These are phyloP conservation scores for Caprella mutica DNA, from an alignment of 2,888 invertebrate genomes.

Conservation along the genomic window DNA sequence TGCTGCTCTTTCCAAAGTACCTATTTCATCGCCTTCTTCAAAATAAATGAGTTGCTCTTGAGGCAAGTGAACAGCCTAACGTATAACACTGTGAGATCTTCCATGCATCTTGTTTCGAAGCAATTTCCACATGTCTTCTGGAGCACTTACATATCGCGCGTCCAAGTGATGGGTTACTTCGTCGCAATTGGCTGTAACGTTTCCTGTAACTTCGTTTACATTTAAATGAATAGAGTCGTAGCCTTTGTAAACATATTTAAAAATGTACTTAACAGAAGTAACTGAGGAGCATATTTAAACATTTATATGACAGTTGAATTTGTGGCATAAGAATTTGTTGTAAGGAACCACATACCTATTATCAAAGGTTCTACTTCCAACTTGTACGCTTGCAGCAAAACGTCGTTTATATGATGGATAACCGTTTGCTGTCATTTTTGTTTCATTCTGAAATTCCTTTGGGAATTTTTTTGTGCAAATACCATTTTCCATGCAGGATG, in stretches of 20 bases:
- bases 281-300: not conserved
- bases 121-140: slow-evolving; percentile 36
- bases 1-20: not conserved
- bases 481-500: slow-evolving; percentile 26
- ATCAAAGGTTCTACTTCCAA: no score
- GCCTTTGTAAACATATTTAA: not conserved
- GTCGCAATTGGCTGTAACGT: no score
- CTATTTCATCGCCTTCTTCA: not conserved
- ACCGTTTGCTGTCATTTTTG: not conserved
- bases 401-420: not conserved
- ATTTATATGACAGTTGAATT: not conserved
- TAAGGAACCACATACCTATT: not conserved
- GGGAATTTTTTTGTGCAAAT: not conserved
- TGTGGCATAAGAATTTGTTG: not conserved
- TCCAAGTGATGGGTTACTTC: no score
- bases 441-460: not conserved
- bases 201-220: no score
- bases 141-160: no score
- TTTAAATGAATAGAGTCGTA: not conserved
- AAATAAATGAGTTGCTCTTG: slow-evolving; percentile 35
- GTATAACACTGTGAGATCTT: slow-evolving; percentile 31
- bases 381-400: no score
- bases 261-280: not conserved
- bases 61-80: slow-evolving; percentile 34
- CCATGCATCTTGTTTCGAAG: slow-evolving; percentile 36